Conservation (phyloP, 2,888 invertebrate genomes). For the Blastobasis adustella region DNA sequence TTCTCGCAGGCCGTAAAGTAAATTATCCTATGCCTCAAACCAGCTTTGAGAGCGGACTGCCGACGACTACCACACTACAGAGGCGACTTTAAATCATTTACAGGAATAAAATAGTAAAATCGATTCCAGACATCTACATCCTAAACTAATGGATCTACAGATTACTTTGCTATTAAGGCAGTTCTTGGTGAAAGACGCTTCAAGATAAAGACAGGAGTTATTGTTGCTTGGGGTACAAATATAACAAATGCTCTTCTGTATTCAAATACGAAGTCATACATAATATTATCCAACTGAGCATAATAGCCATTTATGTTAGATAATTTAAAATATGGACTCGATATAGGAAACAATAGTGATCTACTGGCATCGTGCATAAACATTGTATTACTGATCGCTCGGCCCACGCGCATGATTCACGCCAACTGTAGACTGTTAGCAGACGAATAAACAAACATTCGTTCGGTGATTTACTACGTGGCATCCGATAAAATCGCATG, state of each 20-base stretch:
- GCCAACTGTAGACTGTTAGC: conserved; percentile 42
- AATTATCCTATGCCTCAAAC: conserved; percentile 29
- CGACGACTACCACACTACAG: conserved; percentile 8
- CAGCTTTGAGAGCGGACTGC: conserved; percentile 17
- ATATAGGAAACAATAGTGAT: conserved; percentile 14
- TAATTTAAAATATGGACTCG: not conserved
- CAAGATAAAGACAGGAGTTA: too few relatives aligned
- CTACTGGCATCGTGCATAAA: conserved; percentile 2
- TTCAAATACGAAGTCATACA: too few relatives aligned
- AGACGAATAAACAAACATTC: conserved; percentile 41
- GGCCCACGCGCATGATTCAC: conserved; percentile 57
- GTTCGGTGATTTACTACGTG: not conserved
- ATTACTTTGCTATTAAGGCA: too few relatives aligned
- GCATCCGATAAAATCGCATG: not conserved
- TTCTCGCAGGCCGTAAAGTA: conserved; percentile 35
- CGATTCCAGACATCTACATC: too few relatives aligned
- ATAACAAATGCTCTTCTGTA: too few relatives aligned
- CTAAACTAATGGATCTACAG: too few relatives aligned
- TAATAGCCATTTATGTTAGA: too few relatives aligned
- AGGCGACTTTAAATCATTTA: conserved; percentile 1
- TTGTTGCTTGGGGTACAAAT: too few relatives aligned
- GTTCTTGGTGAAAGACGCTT: too few relatives aligned
- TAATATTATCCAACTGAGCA: too few relatives aligned
- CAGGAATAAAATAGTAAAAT: too few relatives aligned
- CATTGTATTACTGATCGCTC: conserved; percentile 20